These are phyloP conservation scores for Myotis findleyi DNA, from an alignment of 2,797 vertebrate genomes.

Conservation along the genomic window DNA sequence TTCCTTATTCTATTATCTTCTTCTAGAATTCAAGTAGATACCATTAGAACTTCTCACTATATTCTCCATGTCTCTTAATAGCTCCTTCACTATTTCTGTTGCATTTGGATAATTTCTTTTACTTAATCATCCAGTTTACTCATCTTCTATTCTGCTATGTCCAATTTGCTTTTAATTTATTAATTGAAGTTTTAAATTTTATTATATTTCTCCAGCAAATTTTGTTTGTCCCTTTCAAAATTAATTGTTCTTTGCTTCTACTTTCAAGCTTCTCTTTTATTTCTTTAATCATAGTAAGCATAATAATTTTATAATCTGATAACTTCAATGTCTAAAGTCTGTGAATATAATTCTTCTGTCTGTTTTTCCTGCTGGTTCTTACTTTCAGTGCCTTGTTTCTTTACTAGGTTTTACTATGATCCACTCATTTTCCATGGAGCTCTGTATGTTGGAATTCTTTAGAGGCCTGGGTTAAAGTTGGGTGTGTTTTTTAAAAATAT, in stretches of 20 bases:
- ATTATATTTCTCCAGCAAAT: not conserved
- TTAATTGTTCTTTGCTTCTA: slow-evolving; percentile 47
- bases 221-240: slow-evolving; percentile 31
- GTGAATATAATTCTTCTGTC: not conserved
- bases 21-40: slow-evolving; percentile 26
- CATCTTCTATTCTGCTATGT: not conserved
- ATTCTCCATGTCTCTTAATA: slow-evolving; percentile 4
- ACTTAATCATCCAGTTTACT: not conserved
- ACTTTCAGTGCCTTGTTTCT: slow-evolving; percentile 13
- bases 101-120: slow-evolving; percentile 26
- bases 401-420: slow-evolving; percentile 48
- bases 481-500: too few species aligned
- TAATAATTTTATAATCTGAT: slow-evolving; percentile 30
- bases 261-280: not conserved
- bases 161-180: not conserved
- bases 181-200: slow-evolving; percentile 30
- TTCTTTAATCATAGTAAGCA: slow-evolving; percentile 25
- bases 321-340: not conserved
- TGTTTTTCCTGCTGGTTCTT: slow-evolving; percentile 1
- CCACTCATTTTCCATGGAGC: not conserved
- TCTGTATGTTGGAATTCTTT: slow-evolving; percentile 1
- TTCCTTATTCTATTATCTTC: slow-evolving; percentile 18
- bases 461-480: not conserved
- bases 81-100: slow-evolving; percentile 3
- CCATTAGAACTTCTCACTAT: slow-evolving; percentile 7